Percentiles rank a stretch among this genome's conserved stretches.
Conservation (phyloP, 2,113 vertebrate genomes). For the Ciconia stormi region DNA sequence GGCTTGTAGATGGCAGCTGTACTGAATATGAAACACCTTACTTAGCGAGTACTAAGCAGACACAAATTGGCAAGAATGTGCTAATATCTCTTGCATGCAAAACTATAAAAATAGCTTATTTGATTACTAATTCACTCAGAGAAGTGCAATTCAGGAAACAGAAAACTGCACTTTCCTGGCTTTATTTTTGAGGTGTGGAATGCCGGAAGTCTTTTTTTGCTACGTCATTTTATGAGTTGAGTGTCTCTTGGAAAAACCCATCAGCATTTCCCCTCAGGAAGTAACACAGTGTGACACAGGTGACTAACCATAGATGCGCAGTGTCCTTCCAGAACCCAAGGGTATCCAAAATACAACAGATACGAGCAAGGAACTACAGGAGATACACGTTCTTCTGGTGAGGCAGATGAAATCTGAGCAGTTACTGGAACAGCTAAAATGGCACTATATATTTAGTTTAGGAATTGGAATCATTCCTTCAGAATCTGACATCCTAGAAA, state of each 20-base stretch:
- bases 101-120: background rate
- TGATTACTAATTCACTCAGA: background rate
- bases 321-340: background rate
- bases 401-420: background rate
- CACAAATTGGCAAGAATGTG: background rate
- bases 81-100: background rate
- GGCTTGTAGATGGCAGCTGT: background rate
- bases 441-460: background rate
- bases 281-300: background rate
- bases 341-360: background rate
- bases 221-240: background rate
- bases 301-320: background rate
- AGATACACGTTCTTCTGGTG: background rate
- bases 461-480: background rate
- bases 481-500: background rate
- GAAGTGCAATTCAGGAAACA: background rate
- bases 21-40: background rate
- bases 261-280: background rate
- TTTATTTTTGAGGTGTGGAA: background rate
- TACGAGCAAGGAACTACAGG: background rate
- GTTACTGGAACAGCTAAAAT: background rate
- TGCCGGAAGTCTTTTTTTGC: background rate
- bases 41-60: background rate
- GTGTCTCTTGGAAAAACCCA: background rate
- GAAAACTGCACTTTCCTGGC: background rate